These are phyloP conservation scores for Anseranas semipalmata DNA, from an alignment of 2,113 vertebrate species.

Conservation along the genomic window DNA sequence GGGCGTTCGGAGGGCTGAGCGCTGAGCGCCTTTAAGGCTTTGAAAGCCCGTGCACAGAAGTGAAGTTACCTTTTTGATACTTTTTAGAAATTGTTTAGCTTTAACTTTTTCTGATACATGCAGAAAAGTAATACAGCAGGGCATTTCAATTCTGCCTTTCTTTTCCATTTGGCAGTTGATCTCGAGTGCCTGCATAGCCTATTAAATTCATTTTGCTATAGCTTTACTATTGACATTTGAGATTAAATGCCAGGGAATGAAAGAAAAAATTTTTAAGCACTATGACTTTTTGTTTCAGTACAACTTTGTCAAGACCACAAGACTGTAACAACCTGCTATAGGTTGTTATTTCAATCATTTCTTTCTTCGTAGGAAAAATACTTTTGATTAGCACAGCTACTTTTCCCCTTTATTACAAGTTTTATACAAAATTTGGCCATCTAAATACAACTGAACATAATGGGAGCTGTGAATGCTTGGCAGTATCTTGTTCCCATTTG, in stretches of 20 bases:
- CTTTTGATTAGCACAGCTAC: not conserved
- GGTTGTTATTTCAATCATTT: not conserved
- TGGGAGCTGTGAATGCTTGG: not conserved
- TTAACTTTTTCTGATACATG: not conserved
- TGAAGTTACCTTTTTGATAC: not conserved
- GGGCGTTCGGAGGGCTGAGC: not conserved
- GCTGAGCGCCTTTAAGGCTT: not conserved
- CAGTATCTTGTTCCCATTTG: not conserved
- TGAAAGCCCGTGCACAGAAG: not conserved
- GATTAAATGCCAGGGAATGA: slow-evolving; percentile 29
- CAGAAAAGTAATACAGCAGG: not conserved
- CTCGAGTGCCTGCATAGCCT: not conserved
- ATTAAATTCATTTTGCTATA: slow-evolving; percentile 26
- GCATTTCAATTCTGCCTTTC: slow-evolving; percentile 20
- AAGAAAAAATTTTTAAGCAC: not conserved
- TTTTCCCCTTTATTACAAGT: not conserved
- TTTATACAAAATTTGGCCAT: not conserved
- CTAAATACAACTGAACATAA: not conserved
- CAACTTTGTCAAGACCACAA: not conserved
- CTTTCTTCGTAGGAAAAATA: not conserved
- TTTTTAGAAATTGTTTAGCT: not conserved
- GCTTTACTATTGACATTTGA: slow-evolving; percentile 18
- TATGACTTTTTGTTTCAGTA: slow-evolving; percentile 6
- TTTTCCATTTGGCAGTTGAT: not conserved
- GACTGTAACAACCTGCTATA: not conserved